Evolutionary conservation across 1,140 invertebrate genomes (phyloP), one percentile per base, ranked within the genome.

Genomic region (Episyrphus balteatus): DNA sequence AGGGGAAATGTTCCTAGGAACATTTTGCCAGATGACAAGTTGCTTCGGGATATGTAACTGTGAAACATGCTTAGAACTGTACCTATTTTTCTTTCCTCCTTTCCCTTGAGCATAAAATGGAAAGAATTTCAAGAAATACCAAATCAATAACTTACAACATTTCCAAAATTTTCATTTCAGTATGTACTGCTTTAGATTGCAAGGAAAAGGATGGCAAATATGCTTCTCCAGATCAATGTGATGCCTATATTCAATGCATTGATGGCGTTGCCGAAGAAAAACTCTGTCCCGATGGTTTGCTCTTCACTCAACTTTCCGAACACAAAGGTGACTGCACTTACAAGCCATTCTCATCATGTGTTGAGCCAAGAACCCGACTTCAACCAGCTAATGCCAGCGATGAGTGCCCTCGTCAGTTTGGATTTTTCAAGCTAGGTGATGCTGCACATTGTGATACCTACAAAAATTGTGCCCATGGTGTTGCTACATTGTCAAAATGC

Each of bases 391-490:
- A 66, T 48, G 75, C 84, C 1, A 86, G 83, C 0, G 78, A 77
- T 0, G 79, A 86, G 17, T 92, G 90, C 58, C 88, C 88, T 0
- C 83, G 88, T 56, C 84, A 87, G 56, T 92, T 83, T 53, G 89
- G 88, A 0, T 83, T 88, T 61, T 92, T 82, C 70, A 76, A 79
- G 44, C 61, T 83, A 12, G 80, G 83, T 1, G 83, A 88, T 57
- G 55, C 71, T 5, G 59, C 70, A 1, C 79, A 88, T 58, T 93
- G 90, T 63, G 85, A 86, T 8, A 74, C 82, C 49, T 94, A 90
- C 59, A 82, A 83, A 60, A 89, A 85, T 58, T 93, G 90, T 56
- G 85, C 82, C 0, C 81, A 82, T 45, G 89, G 89, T 1, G 61
- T 59, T 19, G 58, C 58, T 36, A 59, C 53, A 14, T 11, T 61